Base-by-base conservation (phyloP, 2,888 invertebrate genomes). In the Congeria kusceri region DNA sequence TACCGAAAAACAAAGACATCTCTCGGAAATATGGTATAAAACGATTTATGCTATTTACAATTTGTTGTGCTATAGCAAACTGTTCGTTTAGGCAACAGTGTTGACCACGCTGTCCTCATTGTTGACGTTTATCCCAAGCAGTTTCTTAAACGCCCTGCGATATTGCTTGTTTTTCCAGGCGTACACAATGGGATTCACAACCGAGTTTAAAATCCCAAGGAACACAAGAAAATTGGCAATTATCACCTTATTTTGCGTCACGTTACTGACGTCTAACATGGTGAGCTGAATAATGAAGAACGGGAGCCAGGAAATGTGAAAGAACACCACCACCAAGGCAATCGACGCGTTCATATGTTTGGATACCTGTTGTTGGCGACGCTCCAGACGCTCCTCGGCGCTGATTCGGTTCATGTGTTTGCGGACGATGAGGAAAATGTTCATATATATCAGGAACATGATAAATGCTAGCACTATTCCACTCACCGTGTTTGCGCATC, bases 181-280 rank as follows among this genome's bases (percentile, higher is more conserved):
- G 71, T 88, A 88, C 15, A 88, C 83, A 25, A 88, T 39, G 4
- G 88, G 88, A 57, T 88, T 88, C 15, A 84, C 72, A 23, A 75
- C 63, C 11, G 86, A 86, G 67, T 87, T 88, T 11, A 78, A 7
- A 13, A 87, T 69, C 11, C 86, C 88, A 11, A 88, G 75, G 66
- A 88, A 85, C 47, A 83, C 85, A 3, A 77, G 64, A 62, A 85
- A 83, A 53, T 83, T 80, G 3, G 74, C 71, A 4, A 79, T 66
- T 11, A 79, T 28, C 2, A 74, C 77, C 47, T 69, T 68, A 7
- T 44, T 27, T 3, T 59, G 25, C 2, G 68, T 71, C 2, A 81
- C 73, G 23, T 65, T 32, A 23, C 64, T 56, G 1, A 64, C 20
- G 23, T 72, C 71, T 53, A 72, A 25, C 64, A 81, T 79, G 18